Base-by-base conservation (phyloP, 2,888 invertebrate genomes). In the Strigamia transsilvanica region DNA sequence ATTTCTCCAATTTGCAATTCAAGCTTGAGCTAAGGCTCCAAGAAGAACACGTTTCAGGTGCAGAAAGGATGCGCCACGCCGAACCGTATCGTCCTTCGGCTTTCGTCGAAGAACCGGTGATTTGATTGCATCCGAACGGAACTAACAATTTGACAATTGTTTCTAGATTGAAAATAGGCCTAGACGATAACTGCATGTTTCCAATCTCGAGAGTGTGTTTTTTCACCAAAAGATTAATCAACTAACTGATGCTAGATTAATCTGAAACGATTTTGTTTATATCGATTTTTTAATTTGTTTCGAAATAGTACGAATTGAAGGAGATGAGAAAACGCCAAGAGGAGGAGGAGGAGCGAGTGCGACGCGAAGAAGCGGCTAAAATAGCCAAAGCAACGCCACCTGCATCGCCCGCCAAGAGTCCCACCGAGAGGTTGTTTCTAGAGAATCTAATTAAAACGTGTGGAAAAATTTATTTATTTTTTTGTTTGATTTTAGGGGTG, bases 281-380 rank as follows among this genome's bases (percentile, higher is more conserved):
- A 61, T 61, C 9, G 7, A 61, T 18, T 15, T 15, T 32, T 23
- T 32, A n/a, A n/a, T 82, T 80, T 78, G 34, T 81, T 51, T 38
- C 10, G 42, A 18, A 89, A 23, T 89, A 98, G 98, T 98, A 95
- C 91, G 98, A 98, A 91, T 92, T 98, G 90, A 96, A 96, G 90
- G 98, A 99, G 90, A 92, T 96, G 90, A 95, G 95, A 90, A 92
- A 95, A 86, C 92, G 94, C 61, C 87, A 87, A 78, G 86, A 87
- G 73, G 86, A 86, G 51, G 85, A 85, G 56, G 87, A 87, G 82
- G 80, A 83, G 66, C 77, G 84, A 81, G 34, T 83, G 10, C 73
- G 81, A 41, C 56, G 84, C 83, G 82, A 83, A 84, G 94, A 95
- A 86, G 93, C 94, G 85, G 94, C 94, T 0, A 94, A 94, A 88